These are phyloP conservation scores for Protobothrops flavoviridis DNA, from an alignment of 2,113 vertebrate species.

Conservation along the genomic window DNA sequence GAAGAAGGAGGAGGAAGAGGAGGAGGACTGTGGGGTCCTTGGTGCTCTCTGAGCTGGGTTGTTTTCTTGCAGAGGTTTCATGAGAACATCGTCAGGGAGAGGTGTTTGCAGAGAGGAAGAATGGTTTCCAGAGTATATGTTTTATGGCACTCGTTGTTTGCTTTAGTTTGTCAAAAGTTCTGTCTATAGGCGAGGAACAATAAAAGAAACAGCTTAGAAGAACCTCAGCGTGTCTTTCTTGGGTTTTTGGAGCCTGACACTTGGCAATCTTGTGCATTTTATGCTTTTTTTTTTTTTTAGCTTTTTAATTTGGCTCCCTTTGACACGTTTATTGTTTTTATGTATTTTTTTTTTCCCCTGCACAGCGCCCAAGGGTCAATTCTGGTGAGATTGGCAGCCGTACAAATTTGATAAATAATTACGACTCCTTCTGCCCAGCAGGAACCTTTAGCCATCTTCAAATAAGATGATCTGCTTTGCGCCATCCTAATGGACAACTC, in stretches of 20 bases:
- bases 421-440: background rate
- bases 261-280: background rate
- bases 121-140: too few relatives aligned
- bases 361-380: background rate
- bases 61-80: background rate
- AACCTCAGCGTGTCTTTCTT: too few relatives aligned
- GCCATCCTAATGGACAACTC: slow-evolving; percentile 39
- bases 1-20: too few relatives aligned
- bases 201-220: too few relatives aligned
- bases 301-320: background rate
- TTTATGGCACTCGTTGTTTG: too few relatives aligned
- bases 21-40: too few relatives aligned
- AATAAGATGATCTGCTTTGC: background rate
- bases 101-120: background rate
- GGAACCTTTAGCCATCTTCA: background rate
- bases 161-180: too few relatives aligned
- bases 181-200: too few relatives aligned
- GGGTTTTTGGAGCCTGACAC: too few relatives aligned
- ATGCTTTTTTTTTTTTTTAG: background rate
- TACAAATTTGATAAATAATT: background rate
- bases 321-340: background rate
- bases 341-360: background rate
- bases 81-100: background rate
- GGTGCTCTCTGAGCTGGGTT: too few relatives aligned
- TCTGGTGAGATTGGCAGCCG: background rate